These are phyloP conservation scores for Diaperis boleti DNA, from an alignment of 2,888 invertebrate species.

Conservation along the genomic window DNA sequence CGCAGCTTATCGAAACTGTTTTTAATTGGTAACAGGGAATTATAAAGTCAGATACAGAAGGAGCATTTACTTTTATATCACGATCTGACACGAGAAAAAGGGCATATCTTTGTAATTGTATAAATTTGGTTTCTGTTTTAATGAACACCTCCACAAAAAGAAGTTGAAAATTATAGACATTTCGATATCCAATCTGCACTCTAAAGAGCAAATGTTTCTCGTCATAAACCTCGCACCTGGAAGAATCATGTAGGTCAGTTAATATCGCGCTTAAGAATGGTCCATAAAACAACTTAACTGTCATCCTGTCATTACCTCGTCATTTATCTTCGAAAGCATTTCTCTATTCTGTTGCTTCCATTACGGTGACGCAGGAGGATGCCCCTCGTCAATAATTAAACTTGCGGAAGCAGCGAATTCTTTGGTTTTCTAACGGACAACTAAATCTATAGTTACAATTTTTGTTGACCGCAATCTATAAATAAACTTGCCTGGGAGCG, in stretches of 20 bases:
- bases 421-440: slow-evolving; percentile 18
- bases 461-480: slow-evolving; percentile 16
- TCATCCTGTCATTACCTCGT: slow-evolving; percentile 32
- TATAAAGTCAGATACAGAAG: no score
- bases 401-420: slow-evolving; percentile 8
- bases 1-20: no score
- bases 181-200: no score
- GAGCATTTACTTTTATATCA: no score
- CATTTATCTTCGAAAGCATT: slow-evolving; percentile 21
- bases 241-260: slow-evolving; percentile 9
- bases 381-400: slow-evolving; percentile 8
- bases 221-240: not conserved
- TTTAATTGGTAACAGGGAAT: no score
- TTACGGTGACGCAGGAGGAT: slow-evolving; percentile 5
- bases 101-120: no score
- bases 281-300: slow-evolving; percentile 30
- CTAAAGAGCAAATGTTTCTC: slow-evolving; percentile 4
- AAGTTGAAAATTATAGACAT: no score
- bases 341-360: slow-evolving; percentile 8
- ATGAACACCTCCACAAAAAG: no score
- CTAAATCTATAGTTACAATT: slow-evolving; percentile 16
- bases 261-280: slow-evolving; percentile 8
- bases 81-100: no score
- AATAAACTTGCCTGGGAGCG: slow-evolving; percentile 6
- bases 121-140: no score